Conservation (phyloP, 2,113 vertebrate genomes). For the Turdus rufiventris region DNA sequence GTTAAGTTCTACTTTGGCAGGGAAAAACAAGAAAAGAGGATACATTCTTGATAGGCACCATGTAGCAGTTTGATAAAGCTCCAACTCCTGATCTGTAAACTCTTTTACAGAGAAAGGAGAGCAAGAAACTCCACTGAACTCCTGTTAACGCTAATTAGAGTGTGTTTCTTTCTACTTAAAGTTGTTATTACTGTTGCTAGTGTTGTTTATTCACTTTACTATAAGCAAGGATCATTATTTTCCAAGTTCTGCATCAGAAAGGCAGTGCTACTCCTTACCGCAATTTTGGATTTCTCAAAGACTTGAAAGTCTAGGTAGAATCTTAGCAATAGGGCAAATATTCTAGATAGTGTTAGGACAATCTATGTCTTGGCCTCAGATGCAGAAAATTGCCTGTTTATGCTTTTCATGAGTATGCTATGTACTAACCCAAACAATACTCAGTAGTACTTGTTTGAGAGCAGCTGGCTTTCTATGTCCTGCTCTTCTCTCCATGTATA, state of each 20-base stretch:
- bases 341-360: neutral
- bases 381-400: neutral
- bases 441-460: neutral
- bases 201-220: neutral
- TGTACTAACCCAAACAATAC: neutral
- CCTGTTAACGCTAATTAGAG: constrained; percentile 26
- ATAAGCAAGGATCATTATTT: neutral
- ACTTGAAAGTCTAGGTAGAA: neutral
- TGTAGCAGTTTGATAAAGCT: neutral
- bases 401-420: neutral
- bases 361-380: neutral
- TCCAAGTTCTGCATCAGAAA: neutral
- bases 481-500: neutral
- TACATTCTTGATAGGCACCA: neutral
- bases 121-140: neutral
- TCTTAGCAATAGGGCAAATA: neutral
- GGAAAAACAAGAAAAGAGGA: neutral
- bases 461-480: neutral
- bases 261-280: neutral
- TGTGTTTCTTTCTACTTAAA: neutral
- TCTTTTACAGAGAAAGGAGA: neutral
- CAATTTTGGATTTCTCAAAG: neutral
- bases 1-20: neutral
- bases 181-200: neutral
- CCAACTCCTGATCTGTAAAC: neutral